Base-by-base conservation (phyloP, 2,888 invertebrate genomes). In the Isoperla grammatica region DNA sequence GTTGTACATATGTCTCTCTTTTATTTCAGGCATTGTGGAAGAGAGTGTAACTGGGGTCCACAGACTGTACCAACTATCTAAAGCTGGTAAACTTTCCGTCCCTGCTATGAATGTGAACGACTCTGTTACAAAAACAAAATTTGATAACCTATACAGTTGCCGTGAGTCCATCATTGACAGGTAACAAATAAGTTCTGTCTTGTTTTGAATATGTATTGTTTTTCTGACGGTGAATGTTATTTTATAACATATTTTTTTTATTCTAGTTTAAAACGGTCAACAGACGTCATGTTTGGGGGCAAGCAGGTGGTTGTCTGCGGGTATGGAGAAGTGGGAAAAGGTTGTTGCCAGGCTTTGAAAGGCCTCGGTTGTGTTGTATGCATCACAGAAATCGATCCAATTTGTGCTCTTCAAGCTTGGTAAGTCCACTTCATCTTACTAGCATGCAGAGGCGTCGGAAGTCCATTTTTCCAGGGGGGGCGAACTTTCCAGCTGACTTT, bases 61-160 rank as follows among this genome's bases (percentile, higher is more conserved):
- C 76, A 85, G 97, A 63, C 79, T 97, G 57, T 97, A 97, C 74
- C 96, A 97, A 74, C 80, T 97, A 40, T 94, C 95, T 49, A 96
- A 95, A 77, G 91, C 93, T 13, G 90, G 91, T 59, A 95, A 95
- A 76, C 78, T 97, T 61, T 88, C 90, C 37, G 95, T 96, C 19
- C 96, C 97, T 1, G 97, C 97, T 1, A 97, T 97, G 95, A 97
- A 97, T 75, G 96, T 97, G 37, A 97, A 97, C 73, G 97, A 97
- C 74, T 95, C 95, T 2, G 96, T 97, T 43, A 97, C 95, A 1
- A 97, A 97, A 81, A 96, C 95, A 46, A 97, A 96, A 78, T 97
- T 96, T 72, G 97, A 97, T 75, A 97, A 96, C 75, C 79, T 96
- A 35, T 97, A 97, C 74, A 94, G 95, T 67, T 97, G 96, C 76